phyloP scores from a whole-genome alignment of 2,888 invertebrate species.

The Reticulitermes lucifugus region DNA sequence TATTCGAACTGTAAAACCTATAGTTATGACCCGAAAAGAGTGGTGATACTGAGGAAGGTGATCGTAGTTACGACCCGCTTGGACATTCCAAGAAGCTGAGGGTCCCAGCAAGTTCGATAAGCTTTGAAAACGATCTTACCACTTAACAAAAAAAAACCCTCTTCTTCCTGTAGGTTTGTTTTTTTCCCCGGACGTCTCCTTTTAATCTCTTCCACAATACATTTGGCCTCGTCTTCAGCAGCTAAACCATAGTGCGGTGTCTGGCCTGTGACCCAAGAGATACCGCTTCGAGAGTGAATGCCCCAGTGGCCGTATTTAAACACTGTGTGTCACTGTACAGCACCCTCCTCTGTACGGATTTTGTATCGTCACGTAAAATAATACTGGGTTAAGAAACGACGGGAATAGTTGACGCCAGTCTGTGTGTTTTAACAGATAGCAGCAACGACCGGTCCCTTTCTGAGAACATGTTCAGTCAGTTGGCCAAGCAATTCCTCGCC shows the following conservation, averaged over 20 bases:
- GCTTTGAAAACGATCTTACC: slow-evolving; percentile 32
- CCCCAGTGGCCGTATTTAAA: not conserved
- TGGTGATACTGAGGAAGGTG: not conserved
- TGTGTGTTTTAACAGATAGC: too few species aligned
- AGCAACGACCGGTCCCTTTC: too few species aligned
- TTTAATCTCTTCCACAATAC: slow-evolving; percentile 37
- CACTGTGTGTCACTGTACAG: not conserved
- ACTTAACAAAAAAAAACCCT: slow-evolving; percentile 9
- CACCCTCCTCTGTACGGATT: not conserved
- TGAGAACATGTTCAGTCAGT: too few species aligned
- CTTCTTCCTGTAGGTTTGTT: not conserved
- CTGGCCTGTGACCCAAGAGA: not conserved
- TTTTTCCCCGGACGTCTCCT: not conserved
- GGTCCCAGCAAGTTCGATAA: not conserved
- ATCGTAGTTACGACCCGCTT: not conserved
- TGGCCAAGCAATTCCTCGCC: too few species aligned
- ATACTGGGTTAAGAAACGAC: too few species aligned
- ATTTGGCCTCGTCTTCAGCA: not conserved
- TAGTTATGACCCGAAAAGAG: not conserved
- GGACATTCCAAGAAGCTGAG: not conserved
- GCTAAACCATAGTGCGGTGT: not conserved
- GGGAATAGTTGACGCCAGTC: too few species aligned
- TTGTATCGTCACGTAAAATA: not conserved
- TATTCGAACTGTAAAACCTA: too few species aligned
- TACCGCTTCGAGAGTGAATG: not conserved